phyloP scores from a whole-genome alignment of 2,113 vertebrate species.

The Datnioides undecimradiatus region DNA sequence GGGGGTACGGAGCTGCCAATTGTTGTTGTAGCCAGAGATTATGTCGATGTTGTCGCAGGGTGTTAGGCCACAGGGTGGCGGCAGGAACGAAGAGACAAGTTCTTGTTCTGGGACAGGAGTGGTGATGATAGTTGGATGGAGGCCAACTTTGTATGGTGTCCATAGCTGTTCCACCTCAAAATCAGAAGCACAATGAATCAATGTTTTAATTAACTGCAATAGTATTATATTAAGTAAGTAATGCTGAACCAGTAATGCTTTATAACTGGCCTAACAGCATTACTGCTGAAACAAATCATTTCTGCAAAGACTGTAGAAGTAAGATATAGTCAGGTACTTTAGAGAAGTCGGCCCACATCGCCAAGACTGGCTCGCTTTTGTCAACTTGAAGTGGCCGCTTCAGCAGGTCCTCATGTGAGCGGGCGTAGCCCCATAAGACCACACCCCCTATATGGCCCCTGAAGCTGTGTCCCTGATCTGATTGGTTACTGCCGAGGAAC shows the following conservation, averaged over 20 bases:
- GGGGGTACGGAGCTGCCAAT: constrained; percentile 87
- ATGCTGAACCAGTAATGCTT: background rate
- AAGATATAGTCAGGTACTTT: constrained; percentile 54
- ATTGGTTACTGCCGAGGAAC: constrained; percentile 91
- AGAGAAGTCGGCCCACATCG: constrained; percentile 83
- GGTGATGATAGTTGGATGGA: constrained; percentile 82
- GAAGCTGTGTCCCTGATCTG: constrained; percentile 84
- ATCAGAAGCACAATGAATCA: constrained; percentile 9
- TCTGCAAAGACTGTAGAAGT: background rate
- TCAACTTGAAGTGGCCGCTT: constrained; percentile 70
- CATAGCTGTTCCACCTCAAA: constrained; percentile 83
- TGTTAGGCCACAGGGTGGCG: constrained; percentile 90
- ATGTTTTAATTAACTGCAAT: background rate
- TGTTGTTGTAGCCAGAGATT: constrained; percentile 88
- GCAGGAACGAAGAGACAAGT: constrained; percentile 83
- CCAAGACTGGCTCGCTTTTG: constrained; percentile 46
- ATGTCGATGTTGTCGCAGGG: constrained; percentile 92
- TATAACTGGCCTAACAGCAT: too few relatives aligned
- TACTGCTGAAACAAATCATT: background rate
- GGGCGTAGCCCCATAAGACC: constrained; percentile 84
- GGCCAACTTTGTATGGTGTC: constrained; percentile 84
- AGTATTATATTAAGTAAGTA: background rate
- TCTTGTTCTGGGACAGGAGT: constrained; percentile 80
- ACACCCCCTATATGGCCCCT: constrained; percentile 89
- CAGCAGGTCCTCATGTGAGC: constrained; percentile 84